Base-by-base conservation (phyloP, 2,888 invertebrate genomes). In the Psococerastis gibbosa region DNA sequence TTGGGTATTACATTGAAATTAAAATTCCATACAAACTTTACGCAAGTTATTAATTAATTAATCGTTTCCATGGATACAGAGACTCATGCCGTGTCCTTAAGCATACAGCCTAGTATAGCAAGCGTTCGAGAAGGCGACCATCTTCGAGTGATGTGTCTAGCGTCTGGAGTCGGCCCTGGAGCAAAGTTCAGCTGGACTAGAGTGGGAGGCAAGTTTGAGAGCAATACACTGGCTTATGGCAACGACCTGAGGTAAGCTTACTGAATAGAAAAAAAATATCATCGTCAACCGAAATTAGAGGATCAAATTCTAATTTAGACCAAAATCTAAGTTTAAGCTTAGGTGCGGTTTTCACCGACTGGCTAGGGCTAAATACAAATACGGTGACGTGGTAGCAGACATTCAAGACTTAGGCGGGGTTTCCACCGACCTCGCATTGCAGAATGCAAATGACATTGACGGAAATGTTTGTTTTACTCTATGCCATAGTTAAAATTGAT, bases 121-220 rank as follows among this genome's bases (percentile, higher is more conserved):
- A 57, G 63, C 9, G 60, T 70, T 9, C 64, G 65, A 46, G 61
- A 68, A 31, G 78, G 78, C 1, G 73, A 75, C 45, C 66, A 65
- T 41, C 62, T 78, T 2, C 73, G 75, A 52, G 59, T 82, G 5
- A 63, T 66, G 22, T 82, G 82, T 55, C 65, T 68, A n/a, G 73
- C 69, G 2, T 62, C 60, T 18, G 69, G 69, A 46, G 52, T 53
- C 27, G 20, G 9, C 15, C 53, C 61, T 2, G 60, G 64, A n/a
- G 68, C 71, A 1, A 61, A 64, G 15, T 64, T 74, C 15, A 58
- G 62, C 5, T 82, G 81, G 80, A 65, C 67, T 3, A 73, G 71
- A 56, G 60, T 68, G 2, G 63, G 65, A 13, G 68, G 67, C 22
- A 55, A 58, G 17, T 56, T 80, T 16, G 73, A 73, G 1, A 55